Percentiles rank a stretch among this genome's conserved stretches.
Conservation (phyloP, 1,140 invertebrate species). For the Cheumatopsyche charites region DNA sequence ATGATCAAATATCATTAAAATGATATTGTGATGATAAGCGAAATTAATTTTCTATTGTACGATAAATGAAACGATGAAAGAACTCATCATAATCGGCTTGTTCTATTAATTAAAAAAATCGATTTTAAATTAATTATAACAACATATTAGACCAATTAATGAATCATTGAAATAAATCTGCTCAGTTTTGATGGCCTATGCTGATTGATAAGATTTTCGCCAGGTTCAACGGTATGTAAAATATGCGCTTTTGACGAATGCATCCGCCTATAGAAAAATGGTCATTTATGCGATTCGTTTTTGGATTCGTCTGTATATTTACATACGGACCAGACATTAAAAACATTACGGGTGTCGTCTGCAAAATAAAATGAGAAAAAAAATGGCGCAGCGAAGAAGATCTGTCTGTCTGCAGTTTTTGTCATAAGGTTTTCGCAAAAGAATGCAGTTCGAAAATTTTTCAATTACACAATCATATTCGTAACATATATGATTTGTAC, state of each 20-base stretch:
- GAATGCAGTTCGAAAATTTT: neutral
- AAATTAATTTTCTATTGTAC: too few species aligned
- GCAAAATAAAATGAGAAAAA: neutral
- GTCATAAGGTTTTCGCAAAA: constrained; percentile 25
- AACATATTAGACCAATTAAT: too few species aligned
- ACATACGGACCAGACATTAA: constrained; percentile 27
- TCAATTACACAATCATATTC: neutral
- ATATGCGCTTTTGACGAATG: constrained; percentile 20
- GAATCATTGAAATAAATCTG: too few species aligned
- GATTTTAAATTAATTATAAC: too few species aligned
- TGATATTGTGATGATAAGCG: too few species aligned
- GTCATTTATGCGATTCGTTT: constrained; percentile 31
- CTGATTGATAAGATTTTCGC: too few species aligned
- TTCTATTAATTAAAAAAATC: too few species aligned
- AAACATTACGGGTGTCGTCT: constrained; percentile 23
- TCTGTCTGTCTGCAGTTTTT: constrained; percentile 33
- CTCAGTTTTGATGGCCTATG: too few species aligned
- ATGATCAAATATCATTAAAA: too few species aligned
- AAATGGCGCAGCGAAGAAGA: constrained; percentile 35
- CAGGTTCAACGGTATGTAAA: neutral
- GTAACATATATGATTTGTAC: too few species aligned
- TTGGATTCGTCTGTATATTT: constrained; percentile 31
- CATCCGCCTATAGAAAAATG: constrained; percentile 1
- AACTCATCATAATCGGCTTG: too few species aligned
- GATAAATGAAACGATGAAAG: too few species aligned